phyloP scores from a whole-genome alignment of 2,888 invertebrate genomes.

The Drosophila prostipennis region DNA sequence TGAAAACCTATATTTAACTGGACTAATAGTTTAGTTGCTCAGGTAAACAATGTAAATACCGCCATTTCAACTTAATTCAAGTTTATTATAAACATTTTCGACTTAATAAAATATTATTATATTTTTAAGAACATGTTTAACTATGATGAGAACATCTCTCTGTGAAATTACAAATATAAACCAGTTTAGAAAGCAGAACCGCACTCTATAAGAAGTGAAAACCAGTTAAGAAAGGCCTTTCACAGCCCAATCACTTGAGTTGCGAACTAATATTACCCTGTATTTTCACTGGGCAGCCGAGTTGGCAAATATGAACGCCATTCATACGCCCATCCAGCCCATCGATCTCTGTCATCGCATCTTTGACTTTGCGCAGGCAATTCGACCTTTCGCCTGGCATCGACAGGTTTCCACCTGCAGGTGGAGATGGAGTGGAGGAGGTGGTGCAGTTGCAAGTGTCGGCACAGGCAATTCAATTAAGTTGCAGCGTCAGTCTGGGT shows the following conservation, averaged over 20 bases:
- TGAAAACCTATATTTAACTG: too few relatives aligned
- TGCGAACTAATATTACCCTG: slow-evolving; percentile 1
- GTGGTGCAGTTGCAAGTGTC: slow-evolving; percentile 9
- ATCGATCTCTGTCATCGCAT: slow-evolving; percentile 65
- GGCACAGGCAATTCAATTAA: slow-evolving; percentile 72
- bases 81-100: too few relatives aligned
- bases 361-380: slow-evolving; percentile 46
- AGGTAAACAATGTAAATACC: too few relatives aligned
- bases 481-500: slow-evolving; percentile 54
- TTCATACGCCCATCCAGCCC: slow-evolving; percentile 6
- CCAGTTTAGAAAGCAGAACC: too few relatives aligned
- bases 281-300: not conserved
- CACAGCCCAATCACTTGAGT: not conserved
- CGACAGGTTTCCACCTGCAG: slow-evolving; percentile 27
- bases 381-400: slow-evolving; percentile 40
- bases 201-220: not conserved
- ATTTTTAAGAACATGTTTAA: too few relatives aligned
- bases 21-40: too few relatives aligned
- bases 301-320: slow-evolving; percentile 17
- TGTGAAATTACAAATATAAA: too few relatives aligned
- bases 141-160: too few relatives aligned
- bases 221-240: not conserved
- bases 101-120: too few relatives aligned
- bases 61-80: too few relatives aligned
- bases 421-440: not conserved